Conservation (phyloP, 2,888 invertebrate genomes). For the Leptinotarsa peninsularis region DNA sequence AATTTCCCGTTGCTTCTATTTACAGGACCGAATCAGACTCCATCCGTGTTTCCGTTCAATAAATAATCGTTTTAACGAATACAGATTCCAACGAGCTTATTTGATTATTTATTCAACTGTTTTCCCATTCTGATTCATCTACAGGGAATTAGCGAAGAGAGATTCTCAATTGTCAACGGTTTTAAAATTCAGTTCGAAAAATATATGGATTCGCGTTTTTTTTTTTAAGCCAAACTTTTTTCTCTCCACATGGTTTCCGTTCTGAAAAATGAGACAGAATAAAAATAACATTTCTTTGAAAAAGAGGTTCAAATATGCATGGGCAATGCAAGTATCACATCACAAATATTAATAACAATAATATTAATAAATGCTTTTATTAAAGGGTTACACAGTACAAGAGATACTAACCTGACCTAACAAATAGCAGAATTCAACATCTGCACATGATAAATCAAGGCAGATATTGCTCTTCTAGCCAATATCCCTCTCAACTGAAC, state of each 20-base stretch:
- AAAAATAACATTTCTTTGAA: too few species aligned
- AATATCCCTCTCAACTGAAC: too few species aligned
- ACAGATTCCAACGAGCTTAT: neutral
- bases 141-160: neutral
- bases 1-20: conserved; percentile 13
- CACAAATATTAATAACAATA: too few species aligned
- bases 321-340: too few species aligned
- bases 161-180: neutral
- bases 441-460: too few species aligned
- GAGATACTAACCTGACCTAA: too few species aligned
- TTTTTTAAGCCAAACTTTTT: neutral
- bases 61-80: conserved; percentile 18
- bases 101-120: conserved; percentile 7
- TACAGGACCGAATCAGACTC: conserved; percentile 9
- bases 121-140: neutral
- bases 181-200: neutral
- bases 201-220: neutral
- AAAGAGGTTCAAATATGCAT: too few species aligned
- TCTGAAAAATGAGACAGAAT: too few species aligned
- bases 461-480: too few species aligned
- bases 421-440: too few species aligned
- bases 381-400: too few species aligned
- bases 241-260: neutral
- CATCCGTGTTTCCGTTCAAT: conserved; percentile 21
- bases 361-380: too few species aligned